phyloP scores from a whole-genome alignment of 2,888 invertebrate species.

The Tolmerus cingulatus region DNA sequence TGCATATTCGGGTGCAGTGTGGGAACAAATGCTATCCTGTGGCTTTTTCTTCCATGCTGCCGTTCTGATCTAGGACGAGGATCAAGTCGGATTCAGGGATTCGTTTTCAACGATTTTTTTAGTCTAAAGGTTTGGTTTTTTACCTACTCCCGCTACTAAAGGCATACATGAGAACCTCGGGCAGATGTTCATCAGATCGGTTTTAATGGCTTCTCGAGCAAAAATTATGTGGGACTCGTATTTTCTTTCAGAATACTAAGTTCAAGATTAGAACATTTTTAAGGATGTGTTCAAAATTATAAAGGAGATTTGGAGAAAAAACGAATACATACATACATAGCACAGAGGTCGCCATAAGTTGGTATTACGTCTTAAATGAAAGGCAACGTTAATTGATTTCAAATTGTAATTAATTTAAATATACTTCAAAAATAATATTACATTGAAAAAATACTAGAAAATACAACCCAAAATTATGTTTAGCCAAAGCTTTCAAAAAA shows the following conservation, averaged over 20 bases:
- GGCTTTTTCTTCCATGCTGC: not conserved
- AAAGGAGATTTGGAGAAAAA: not conserved
- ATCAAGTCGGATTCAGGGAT: not conserved
- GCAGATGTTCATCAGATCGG: constrained; percentile 2
- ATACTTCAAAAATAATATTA: no score
- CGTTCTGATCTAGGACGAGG: not conserved
- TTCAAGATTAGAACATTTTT: not conserved
- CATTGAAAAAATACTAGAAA: no score
- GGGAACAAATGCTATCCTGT: constrained; percentile 28
- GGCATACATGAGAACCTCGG: constrained; percentile 11
- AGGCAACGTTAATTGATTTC: no score
- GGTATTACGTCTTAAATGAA: no score
- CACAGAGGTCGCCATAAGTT: no score
- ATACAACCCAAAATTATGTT: no score
- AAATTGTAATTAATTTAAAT: no score
- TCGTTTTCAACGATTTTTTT: not conserved
- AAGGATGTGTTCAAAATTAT: not conserved
- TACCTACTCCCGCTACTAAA: not conserved
- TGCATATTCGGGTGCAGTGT: not conserved
- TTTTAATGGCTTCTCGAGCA: not conserved
- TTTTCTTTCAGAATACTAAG: not conserved
- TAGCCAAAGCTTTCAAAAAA: no score
- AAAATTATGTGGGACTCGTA: not conserved
- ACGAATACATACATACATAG: not conserved
- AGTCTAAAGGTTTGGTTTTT: not conserved